Base-by-base conservation (phyloP, 2,113 vertebrate species). In the Atractosteus spatula region DNA sequence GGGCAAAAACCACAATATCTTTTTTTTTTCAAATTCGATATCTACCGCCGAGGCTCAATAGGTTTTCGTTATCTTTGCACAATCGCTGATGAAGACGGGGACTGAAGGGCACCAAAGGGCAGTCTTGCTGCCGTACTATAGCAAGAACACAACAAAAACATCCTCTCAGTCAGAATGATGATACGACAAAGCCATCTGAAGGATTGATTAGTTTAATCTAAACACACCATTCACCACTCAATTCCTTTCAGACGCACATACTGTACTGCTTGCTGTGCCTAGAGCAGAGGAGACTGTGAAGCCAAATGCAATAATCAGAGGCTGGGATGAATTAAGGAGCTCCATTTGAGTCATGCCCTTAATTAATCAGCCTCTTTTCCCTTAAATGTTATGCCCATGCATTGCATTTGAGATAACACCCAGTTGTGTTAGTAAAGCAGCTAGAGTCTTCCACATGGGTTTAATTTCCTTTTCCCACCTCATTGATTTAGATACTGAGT, bases 221-320 rank as follows among this genome's bases (percentile, higher is more conserved):
- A 81, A 75, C 80, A 80, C 80, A 76, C 78, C 81, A 74, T 69
- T 83, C 70, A 74, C 79, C 81, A 62, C 85, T 87, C 85, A 88
- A 86, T 87, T 82, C 83, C 79, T 90, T 88, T 81, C 83, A 81
- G 88, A 83, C 68, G 79, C 79, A 75, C 77, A 82, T 81, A 84
- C 85, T 87, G 84, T 81, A 84, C 85, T 87, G 84, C 86, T 84
- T 80, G 74, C 75, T 55, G 81, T 81, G 84, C 82, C 84, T 86
- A 84, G 86, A 85, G 85, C 81, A 79, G 80, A 82, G 80, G 81
- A 84, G 83, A 77, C 77, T 77, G 73, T 2, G 72, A 70, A 76
- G 72, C 85, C 83, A 84, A 89, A 90, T 86, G 89, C 80, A 79
- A 84, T 84, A 91, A 89, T 89, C 87, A 89, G 78, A 62, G 82